These are phyloP conservation scores for Parotia lawesii DNA, from an alignment of 2,113 vertebrate genomes.

Conservation along the genomic window DNA sequence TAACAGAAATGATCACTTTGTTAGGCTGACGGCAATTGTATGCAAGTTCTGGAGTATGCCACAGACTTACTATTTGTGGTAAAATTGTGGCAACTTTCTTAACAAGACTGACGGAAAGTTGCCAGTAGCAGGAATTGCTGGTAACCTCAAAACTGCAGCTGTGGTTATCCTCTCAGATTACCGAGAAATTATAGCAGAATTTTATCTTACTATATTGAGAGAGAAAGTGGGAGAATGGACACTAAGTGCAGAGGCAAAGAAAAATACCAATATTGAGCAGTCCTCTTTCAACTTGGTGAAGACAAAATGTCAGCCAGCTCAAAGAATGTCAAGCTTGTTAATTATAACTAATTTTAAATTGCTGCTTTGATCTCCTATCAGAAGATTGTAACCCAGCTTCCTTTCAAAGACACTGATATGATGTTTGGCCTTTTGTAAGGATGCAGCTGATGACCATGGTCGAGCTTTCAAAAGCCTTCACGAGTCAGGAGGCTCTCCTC, in stretches of 20 bases:
- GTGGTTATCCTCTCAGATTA: slow-evolving; percentile 70
- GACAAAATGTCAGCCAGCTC: not conserved
- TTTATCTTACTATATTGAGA: slow-evolving; percentile 35
- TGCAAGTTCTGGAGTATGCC: slow-evolving; percentile 67
- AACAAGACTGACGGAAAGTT: slow-evolving; percentile 62
- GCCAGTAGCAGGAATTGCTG: slow-evolving; percentile 70
- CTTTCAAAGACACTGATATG: not conserved
- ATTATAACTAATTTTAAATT: not conserved
- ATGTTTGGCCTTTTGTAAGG: not conserved
- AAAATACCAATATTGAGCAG: not conserved
- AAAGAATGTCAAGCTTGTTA: not conserved
- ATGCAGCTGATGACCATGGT: not conserved
- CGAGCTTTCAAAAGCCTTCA: not conserved
- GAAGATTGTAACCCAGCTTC: not conserved
- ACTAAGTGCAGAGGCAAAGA: not conserved
- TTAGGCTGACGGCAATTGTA: slow-evolving; percentile 60
- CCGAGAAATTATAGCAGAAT: slow-evolving; percentile 62
- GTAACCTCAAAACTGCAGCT: slow-evolving; percentile 68
- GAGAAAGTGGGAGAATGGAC: slow-evolving; percentile 22
- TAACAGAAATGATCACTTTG: slow-evolving; percentile 52
- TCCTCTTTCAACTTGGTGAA: not conserved
- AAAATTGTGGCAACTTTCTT: slow-evolving; percentile 64
- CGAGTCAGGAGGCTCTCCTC: not conserved
- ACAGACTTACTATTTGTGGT: slow-evolving; percentile 68
- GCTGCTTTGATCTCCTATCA: not conserved